Evolutionary conservation across 2,113 vertebrate genomes (phyloP).

Genomic region (Theristicus caerulescens): DNA sequence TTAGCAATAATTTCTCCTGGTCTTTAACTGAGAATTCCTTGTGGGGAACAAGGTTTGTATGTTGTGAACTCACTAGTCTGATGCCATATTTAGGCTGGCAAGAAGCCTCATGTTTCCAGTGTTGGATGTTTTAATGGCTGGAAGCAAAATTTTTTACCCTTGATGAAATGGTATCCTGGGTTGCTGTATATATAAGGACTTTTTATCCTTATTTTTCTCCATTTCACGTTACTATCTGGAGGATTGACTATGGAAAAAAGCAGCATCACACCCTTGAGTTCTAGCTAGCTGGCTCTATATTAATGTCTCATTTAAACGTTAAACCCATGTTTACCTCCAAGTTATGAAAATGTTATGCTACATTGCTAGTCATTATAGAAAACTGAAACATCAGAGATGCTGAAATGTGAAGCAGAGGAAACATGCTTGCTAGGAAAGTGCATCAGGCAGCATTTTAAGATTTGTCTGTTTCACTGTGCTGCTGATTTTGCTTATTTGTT

Average conservation of each 20-base stretch:
- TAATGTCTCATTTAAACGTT: neutral
- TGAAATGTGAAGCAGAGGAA: neutral
- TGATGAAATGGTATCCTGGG: neutral
- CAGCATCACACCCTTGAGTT: neutral
- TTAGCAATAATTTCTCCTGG: neutral
- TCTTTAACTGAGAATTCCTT: neutral
- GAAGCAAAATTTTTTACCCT: neutral
- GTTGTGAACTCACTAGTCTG: neutral
- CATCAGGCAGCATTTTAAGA: neutral
- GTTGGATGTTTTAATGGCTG: neutral
- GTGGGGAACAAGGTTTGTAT: neutral
- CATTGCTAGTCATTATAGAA: neutral
- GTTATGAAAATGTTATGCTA: neutral
- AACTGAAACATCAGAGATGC: neutral
- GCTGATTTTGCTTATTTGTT: conserved; percentile 25
- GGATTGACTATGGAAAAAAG: neutral
- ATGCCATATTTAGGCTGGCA: neutral
- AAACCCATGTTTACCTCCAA: neutral
- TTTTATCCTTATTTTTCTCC: neutral
- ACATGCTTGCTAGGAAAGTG: neutral
- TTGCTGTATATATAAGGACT: neutral
- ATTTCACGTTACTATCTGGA: neutral
- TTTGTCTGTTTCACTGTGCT: neutral
- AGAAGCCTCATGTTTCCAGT: neutral
- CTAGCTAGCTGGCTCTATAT: neutral